Evolutionary conservation across 1,140 invertebrate genomes (phyloP).

Genomic region (Oryzaephilus surinamensis): DNA sequence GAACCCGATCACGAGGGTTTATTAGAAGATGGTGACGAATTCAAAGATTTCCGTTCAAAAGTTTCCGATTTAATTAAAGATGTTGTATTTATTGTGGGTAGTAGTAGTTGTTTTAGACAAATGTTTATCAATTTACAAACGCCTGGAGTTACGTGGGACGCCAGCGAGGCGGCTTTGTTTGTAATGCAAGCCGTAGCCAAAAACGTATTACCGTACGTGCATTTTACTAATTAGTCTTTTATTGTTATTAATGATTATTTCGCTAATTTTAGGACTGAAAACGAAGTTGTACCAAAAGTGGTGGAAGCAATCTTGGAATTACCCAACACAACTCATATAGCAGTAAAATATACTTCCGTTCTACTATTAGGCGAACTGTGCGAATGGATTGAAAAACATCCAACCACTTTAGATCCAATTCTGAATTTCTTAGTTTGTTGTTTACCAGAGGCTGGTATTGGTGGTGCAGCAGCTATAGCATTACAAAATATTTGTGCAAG

Average conservation of each 20-base stretch:
- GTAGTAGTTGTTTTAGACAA: constrained; percentile 82
- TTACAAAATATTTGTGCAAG: constrained; percentile 64
- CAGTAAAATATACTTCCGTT: constrained; percentile 80
- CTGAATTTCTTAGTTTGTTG: constrained; percentile 68
- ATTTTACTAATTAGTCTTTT: constrained; percentile 1
- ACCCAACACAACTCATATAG: constrained; percentile 74
- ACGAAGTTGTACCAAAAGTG: constrained; percentile 84
- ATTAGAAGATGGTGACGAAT: constrained; percentile 79
- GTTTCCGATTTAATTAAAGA: constrained; percentile 93
- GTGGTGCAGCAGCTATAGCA: constrained; percentile 65
- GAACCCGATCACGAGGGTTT: constrained; percentile 83
- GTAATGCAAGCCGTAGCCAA: constrained; percentile 93
- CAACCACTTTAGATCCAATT: constrained; percentile 65
- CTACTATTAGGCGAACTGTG: constrained; percentile 84
- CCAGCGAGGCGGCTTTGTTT: constrained; percentile 88
- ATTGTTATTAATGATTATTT: constrained; percentile 2
- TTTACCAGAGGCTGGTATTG: constrained; percentile 62
- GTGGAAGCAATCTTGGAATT: constrained; percentile 82
- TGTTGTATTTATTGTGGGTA: constrained; percentile 94
- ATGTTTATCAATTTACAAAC: constrained; percentile 68
- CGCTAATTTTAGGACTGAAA: constrained; percentile 65
- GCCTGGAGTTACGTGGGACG: constrained; percentile 73
- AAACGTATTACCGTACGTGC: constrained; percentile 90
- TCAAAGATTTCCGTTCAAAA: constrained; percentile 77
- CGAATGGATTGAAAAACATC: constrained; percentile 90